Base-by-base conservation (phyloP, 2,888 invertebrate genomes). In the Acleris laterana region DNA sequence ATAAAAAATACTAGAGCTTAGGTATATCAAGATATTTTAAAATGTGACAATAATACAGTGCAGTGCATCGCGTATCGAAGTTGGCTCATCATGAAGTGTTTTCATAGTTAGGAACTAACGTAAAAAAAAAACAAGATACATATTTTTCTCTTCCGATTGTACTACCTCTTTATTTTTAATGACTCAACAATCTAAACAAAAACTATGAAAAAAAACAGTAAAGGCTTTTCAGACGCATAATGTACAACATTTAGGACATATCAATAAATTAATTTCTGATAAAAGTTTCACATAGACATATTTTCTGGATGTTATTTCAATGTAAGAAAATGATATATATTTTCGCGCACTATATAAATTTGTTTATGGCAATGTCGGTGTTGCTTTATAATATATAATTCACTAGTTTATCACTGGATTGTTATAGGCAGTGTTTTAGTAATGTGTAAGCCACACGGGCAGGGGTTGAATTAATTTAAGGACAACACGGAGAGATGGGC, bases 221-320 rank as follows among this genome's bases (percentile, higher is more conserved):
- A 68, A 63, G 51, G 67, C 68, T 62, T 67, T 68, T 58, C 65
- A 60, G 68, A 69, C 53, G 62, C 80, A 83, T 87, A 80, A 87
- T 85, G 84, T 85, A 83, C 83, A 84, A 85, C 78, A 78, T 84
- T 80, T 61, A 66, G 75, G 72, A 90, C 91, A 91, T 90, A 91
- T 91, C 90, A 90, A 81, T 71, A 72, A 73, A 74, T 82, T 78
- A 68, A 73, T 82, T 84, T 79, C 70, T 71, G 74, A 79, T 70
- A 71, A 65, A 74, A 76, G 79, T 82, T 73, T 74, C 77, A 80
- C 72, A 77, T 79, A 76, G 77, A 85, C 84, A 87, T 90, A 90
- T 90, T 86, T 88, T 87, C 79, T 76, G 84, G 84, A 76, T 71
- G 70, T 78, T 77, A 79, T 82, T 72, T 74, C 74, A 70, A 75